phyloP scores from a whole-genome alignment of 2,888 invertebrate species.

The Himalopsyche anomala region DNA sequence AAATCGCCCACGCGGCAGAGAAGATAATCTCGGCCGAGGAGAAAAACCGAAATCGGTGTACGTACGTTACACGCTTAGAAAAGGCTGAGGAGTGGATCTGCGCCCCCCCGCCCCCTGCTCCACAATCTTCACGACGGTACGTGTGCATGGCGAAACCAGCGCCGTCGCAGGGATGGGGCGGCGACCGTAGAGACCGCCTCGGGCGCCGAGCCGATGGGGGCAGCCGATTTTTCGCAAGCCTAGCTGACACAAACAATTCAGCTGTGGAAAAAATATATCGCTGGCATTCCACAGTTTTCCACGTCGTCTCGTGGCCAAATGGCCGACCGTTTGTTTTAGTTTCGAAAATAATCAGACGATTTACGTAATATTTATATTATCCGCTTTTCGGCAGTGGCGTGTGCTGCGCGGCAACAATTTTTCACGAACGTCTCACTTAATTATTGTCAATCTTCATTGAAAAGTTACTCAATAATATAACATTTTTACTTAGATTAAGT shows the following conservation, averaged over 20 bases:
- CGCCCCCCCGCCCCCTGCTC: background rate
- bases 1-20: slow-evolving; percentile 25
- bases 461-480: too few relatives aligned
- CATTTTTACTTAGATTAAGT: too few relatives aligned
- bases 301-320: slow-evolving; percentile 30
- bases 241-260: slow-evolving; percentile 34
- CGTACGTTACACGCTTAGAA: slow-evolving; percentile 2
- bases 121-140: background rate
- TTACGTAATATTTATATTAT: slow-evolving; percentile 26
- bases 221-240: slow-evolving; percentile 26
- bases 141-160: slow-evolving; percentile 34
- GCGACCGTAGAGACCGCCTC: background rate
- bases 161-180: background rate
- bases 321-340: slow-evolving; percentile 26
- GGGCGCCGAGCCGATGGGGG: slow-evolving; percentile 31
- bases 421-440: too few relatives aligned
- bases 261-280: slow-evolving; percentile 9
- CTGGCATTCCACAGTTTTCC: background rate
- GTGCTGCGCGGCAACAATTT: background rate
- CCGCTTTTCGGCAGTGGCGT: background rate
- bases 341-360: slow-evolving; percentile 26
- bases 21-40: slow-evolving; percentile 28
- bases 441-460: too few relatives aligned
- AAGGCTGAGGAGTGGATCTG: slow-evolving; percentile 35
- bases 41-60: slow-evolving; percentile 41